Evolutionary conservation across 2,888 invertebrate genomes (phyloP), one percentile per base, ranked within the genome.

Genomic region (Dynastes tityus): DNA sequence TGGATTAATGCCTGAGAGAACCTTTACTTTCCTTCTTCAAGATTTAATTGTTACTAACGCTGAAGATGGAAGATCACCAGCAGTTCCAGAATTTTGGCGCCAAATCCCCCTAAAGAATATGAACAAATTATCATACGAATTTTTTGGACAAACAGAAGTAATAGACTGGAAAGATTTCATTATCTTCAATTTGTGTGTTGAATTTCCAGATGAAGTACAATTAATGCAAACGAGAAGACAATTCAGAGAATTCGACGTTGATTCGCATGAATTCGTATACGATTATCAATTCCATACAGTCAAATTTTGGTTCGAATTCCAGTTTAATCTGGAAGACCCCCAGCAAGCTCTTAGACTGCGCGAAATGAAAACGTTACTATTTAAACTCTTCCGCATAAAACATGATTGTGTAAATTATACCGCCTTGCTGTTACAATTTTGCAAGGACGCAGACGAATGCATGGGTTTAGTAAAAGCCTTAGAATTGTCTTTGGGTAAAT

Each of bases 161-260:
- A 84, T 93, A 9, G 91, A 93, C 83, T 94, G 94, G 94, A 91
- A 91, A 83, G 93, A 94, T 85, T 94, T 94, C 83, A 87, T 94
- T 11, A 88, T 94, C 81, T 91, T 91, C 83, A 92, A 91, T 84
- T 85, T 93, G 49, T 89, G 91, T 82, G 84, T 93, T 9, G 87
- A 88, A 63, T 91, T 89, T 85, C 93, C 94, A 0, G 90, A 87
- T 0, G 86, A 90, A 49, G 88, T 89, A 1, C 91, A 93, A 81
- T 85, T 94, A 77, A 84, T 93, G 61, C 84, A 88, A 16, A 81
- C 90, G 9, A 90, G 92, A 37, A 87, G 88, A 74, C 85, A 84
- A 5, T 92, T 92, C 79, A 86, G 90, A 49, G 88, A 88, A 40
- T 85, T 87, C 64, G 93, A 94, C 85, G 82, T 83, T 0, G 85